Evolutionary conservation across 2,797 vertebrate species (phyloP).

Genomic region (Pseudomugil tenellus): DNA sequence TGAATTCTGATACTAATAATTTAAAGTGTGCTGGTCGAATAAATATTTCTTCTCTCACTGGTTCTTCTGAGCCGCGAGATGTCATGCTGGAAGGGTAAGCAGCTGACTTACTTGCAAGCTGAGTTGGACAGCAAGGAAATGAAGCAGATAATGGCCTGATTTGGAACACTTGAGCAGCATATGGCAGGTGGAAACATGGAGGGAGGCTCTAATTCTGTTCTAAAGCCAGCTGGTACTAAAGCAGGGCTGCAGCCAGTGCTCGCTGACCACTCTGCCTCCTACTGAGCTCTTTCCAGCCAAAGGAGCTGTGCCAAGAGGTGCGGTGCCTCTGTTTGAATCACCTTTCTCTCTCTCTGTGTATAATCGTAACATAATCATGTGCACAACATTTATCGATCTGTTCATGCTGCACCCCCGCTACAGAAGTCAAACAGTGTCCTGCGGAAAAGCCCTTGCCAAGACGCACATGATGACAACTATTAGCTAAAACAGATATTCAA

Average conservation of each 20-base stretch:
- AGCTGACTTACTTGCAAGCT: constrained; percentile 57
- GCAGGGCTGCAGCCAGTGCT: constrained; percentile 54
- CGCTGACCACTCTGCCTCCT: constrained; percentile 67
- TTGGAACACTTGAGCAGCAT: constrained; percentile 71
- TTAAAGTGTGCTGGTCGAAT: not conserved
- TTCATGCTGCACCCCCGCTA: constrained; percentile 54
- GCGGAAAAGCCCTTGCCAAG: constrained; percentile 55
- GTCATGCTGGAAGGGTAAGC: constrained; percentile 29
- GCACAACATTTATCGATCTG: constrained; percentile 68
- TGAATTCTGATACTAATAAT: constrained; percentile 1
- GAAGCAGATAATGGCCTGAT: constrained; percentile 73
- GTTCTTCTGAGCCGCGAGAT: constrained; percentile 10
- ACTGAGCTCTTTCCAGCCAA: constrained; percentile 57
- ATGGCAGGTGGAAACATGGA: constrained; percentile 62
- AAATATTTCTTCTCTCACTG: not conserved
- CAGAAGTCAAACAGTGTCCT: constrained; percentile 64
- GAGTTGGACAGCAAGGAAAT: constrained; percentile 71
- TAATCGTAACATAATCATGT: constrained; percentile 72
- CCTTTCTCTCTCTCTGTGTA: constrained; percentile 61
- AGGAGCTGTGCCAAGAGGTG: constrained; percentile 62
- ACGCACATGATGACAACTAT: constrained; percentile 67
- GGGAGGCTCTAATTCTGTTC: constrained; percentile 70
- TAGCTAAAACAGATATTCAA: constrained; percentile 66
- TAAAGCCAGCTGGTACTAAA: constrained; percentile 71
- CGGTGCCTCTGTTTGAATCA: constrained; percentile 61